Base-by-base conservation (phyloP, 2,888 invertebrate genomes). In the Tachystola acroxantha region DNA sequence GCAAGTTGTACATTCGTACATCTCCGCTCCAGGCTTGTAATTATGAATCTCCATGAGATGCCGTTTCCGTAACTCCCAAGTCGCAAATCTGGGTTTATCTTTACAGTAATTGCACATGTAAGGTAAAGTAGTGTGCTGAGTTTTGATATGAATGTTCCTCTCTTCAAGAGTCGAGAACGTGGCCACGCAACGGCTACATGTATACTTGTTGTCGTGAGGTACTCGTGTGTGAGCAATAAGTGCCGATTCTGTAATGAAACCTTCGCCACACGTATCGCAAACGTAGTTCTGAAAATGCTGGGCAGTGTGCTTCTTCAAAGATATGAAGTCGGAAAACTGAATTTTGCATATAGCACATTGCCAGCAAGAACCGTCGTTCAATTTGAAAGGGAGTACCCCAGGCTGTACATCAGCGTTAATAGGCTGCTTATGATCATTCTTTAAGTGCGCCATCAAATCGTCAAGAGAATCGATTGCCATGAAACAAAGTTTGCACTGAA, bases 231-330 rank as follows among this genome's bases (percentile, higher is more conserved):
- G 86, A 0, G 81, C 75, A 31, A 74, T 64, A 1, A 86, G 44
- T 0, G 80, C 81, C 0, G 75, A 72, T 45, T 82, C 81, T 0
- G 86, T 86, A 1, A 85, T 81, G 29, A 85, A 85, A 1, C 86
- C 86, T 34, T 84, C 82, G 0, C 86, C 86, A 26, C 86, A 86
- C 0, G 85, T 82, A 10, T 84, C 82, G 38, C 86, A 86, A 0
- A 86, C 86, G 44, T 75, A 85, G 39, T 85, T 86, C 46, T 84
- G 82, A 37, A 63, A 86, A 42, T 86, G 86, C 40, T 80, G 81
- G 0, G 77, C 54, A 0, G 85, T 86, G 41, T 86, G 86, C 16
- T 80, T 80, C 41, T 78, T 80, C 10, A 86, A 36, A 0, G 77
- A 74, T 37, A 76, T 61, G 39, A 86, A 86, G 36, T 82, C 82